Conservation (phyloP, 1,140 invertebrate genomes). For the Zaprionus vittiger region DNA sequence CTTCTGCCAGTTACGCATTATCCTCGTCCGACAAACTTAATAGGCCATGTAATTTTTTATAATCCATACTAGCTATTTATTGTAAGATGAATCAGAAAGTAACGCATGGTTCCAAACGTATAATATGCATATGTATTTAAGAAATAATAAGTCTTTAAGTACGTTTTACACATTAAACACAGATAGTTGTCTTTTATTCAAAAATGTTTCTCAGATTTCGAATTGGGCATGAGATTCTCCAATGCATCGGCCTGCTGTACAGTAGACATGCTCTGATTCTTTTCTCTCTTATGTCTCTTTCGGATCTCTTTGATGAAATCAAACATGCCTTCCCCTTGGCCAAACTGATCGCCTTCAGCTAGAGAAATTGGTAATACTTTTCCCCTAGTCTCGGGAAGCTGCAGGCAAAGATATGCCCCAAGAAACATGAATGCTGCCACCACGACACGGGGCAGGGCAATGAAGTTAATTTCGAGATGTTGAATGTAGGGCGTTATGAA, state of each 20-base stretch:
- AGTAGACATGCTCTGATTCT: neutral
- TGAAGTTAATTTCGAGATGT: slow-evolving; percentile 83
- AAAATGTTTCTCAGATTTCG: neutral
- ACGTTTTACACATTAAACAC: too few relatives aligned
- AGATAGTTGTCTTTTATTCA: too few relatives aligned
- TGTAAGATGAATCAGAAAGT: too few relatives aligned
- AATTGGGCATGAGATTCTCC: neutral
- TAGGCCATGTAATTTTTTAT: too few relatives aligned
- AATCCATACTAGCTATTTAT: too few relatives aligned
- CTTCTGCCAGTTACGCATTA: too few relatives aligned
- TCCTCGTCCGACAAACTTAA: too few relatives aligned
- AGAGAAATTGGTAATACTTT: slow-evolving; percentile 85
- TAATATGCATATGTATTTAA: too few relatives aligned
- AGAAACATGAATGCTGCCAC: slow-evolving; percentile 85
- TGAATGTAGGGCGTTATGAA: slow-evolving; percentile 67
- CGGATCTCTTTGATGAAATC: slow-evolving; percentile 42
- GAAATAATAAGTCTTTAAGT: too few relatives aligned
- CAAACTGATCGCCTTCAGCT: slow-evolving; percentile 86
- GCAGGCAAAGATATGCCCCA: slow-evolving; percentile 85
- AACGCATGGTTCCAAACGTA: too few relatives aligned
- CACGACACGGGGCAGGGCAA: slow-evolving; percentile 85
- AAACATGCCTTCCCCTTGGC: slow-evolving; percentile 84
- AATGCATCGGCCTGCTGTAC: neutral
- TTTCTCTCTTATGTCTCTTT: neutral
- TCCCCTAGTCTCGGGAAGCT: slow-evolving; percentile 87